Conservation (phyloP, 1,140 invertebrate genomes). For the Chironomus striatipennis region DNA sequence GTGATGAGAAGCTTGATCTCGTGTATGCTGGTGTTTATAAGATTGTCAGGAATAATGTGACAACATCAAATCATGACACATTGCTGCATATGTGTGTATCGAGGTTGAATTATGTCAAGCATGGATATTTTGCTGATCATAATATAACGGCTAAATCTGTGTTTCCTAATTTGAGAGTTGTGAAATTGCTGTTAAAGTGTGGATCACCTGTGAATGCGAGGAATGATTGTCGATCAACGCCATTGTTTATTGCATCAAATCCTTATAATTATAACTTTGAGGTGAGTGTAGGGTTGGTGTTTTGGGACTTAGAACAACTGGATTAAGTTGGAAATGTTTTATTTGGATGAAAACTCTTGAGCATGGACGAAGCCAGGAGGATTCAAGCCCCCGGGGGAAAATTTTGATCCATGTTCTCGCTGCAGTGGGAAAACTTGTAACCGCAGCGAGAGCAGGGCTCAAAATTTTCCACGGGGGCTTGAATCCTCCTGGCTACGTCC, state of each 20-base stretch:
- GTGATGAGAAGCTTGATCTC: constrained; percentile 40
- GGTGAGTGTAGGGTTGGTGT: too few relatives aligned
- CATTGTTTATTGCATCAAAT: constrained; percentile 65
- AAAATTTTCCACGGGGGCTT: too few relatives aligned
- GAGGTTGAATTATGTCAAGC: constrained; percentile 67
- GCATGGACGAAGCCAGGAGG: too few relatives aligned
- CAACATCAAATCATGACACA: constrained; percentile 63
- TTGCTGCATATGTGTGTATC: constrained; percentile 74
- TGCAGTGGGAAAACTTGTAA: too few relatives aligned
- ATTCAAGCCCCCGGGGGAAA: too few relatives aligned
- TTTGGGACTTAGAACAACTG: too few relatives aligned
- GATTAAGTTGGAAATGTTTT: too few relatives aligned
- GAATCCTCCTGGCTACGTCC: too few relatives aligned
- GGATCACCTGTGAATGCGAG: constrained; percentile 67
- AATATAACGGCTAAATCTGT: constrained; percentile 48
- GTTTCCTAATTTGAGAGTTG: constrained; percentile 62
- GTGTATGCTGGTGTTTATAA: constrained; percentile 40
- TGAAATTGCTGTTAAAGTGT: constrained; percentile 60
- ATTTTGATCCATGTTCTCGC: too few relatives aligned
- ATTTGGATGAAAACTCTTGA: too few relatives aligned
- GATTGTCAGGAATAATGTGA: constrained; percentile 50
- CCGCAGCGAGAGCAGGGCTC: too few relatives aligned
- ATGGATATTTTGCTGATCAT: constrained; percentile 67
- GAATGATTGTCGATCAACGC: constrained; percentile 64
- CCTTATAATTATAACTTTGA: constrained; percentile 61